Evolutionary conservation across 2,888 invertebrate species (phyloP).

Genomic region (Subacronicta megacephala): DNA sequence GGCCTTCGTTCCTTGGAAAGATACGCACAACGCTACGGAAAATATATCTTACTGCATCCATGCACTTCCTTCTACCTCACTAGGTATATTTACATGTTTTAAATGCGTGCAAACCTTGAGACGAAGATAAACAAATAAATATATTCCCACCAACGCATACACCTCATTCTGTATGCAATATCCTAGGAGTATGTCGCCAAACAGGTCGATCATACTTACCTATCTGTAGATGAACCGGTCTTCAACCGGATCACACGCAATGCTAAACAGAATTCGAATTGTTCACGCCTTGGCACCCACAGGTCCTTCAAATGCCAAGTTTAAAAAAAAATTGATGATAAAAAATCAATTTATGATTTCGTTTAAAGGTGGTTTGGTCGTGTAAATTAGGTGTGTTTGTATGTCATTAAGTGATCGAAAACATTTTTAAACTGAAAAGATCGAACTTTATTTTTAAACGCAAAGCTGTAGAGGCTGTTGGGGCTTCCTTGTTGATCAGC

Average conservation of each 20-base stretch:
- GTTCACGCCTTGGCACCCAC: slow-evolving; percentile 30
- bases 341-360: background rate
- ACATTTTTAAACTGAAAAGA: too few species aligned
- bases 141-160: slow-evolving; percentile 40
- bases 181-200: slow-evolving; percentile 37
- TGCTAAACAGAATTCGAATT: slow-evolving; percentile 21
- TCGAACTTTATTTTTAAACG: too few species aligned
- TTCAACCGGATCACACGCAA: slow-evolving; percentile 47
- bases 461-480: too few species aligned
- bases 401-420: too few species aligned
- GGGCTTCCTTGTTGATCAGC: too few species aligned
- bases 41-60: background rate
- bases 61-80: too few species aligned
- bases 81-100: background rate
- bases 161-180: slow-evolving; percentile 40
- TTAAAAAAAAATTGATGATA: slow-evolving; percentile 15
- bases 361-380: too few species aligned
- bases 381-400: too few species aligned
- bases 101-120: slow-evolving; percentile 26
- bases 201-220: slow-evolving; percentile 29
- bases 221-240: slow-evolving; percentile 41
- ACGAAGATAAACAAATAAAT: slow-evolving; percentile 6
- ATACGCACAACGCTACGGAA: background rate
- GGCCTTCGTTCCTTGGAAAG: too few species aligned
- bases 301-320: slow-evolving; percentile 10